Evolutionary conservation across 2,797 vertebrate genomes (phyloP), one percentile per base, ranked within the genome.

Genomic region (Neoniphon sammara): DNA sequence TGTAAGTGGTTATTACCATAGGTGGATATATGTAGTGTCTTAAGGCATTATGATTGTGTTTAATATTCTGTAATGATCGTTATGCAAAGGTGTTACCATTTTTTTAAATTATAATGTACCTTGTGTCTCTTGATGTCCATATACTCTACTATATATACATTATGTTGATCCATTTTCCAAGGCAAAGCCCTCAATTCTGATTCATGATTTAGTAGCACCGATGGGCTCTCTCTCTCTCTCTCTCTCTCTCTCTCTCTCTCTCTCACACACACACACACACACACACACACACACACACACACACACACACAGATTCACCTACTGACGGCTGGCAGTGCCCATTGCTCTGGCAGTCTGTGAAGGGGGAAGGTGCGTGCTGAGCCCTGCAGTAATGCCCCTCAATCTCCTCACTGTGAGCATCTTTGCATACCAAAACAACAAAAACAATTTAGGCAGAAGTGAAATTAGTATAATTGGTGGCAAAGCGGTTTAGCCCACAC

Each of bases 401-500:
- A 87, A 85, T 91, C 85, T 88, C 74, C 86, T 82, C 75, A 75
- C 83, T 85, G 71, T 80, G 85, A 85, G 81, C 85, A 81, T 91
- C 79, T 89, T 85, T 90, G 86, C 88, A 86, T 86, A 87, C 81
- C 78, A 78, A 75, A 88, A 87, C 86, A 91, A 91, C 81, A 88
- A 86, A 87, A 91, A 90, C 84, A 89, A 87, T 91, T 89, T 88
- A 87, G 84, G 86, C 79, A 87, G 83, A 88, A 91, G 84, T 87
- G 81, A 91, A 91, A 92, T 90, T 83, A 89, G 87, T 91, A 89
- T 93, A 93, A 93, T 91, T 92, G 91, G 86, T 91, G 91, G 92
- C 82, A 93, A 94, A 93, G 91, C 83, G 85, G 89, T 93, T 93
- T 91, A 94, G 81, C 91, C 91, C 90, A 93, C 91, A 92, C 86